Evolutionary conservation across 2,888 invertebrate species (phyloP).

Genomic region (Diarsia brunnea): DNA sequence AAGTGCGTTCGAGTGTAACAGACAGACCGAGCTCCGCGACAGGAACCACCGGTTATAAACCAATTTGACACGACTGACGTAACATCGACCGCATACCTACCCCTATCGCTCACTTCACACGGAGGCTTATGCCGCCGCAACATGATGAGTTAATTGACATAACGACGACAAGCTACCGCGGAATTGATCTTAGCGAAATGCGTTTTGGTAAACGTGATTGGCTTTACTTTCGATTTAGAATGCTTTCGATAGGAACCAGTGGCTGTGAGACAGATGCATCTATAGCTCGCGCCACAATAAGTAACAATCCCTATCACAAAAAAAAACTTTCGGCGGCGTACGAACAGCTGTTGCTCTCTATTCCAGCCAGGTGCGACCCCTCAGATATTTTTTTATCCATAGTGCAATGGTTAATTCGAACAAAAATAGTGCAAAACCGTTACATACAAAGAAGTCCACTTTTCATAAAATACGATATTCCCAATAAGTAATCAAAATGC

Average conservation of each 20-base stretch:
- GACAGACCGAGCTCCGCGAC: conserved; percentile 65
- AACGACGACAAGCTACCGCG: conserved; percentile 21
- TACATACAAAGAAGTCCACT: conserved; percentile 31
- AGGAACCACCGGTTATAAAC: conserved; percentile 69
- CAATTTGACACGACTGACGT: conserved; percentile 75
- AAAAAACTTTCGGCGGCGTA: conserved; percentile 60
- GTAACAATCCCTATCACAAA: conserved; percentile 3
- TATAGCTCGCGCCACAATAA: conserved; percentile 34
- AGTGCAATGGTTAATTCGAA: conserved; percentile 9
- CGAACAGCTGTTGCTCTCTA: conserved; percentile 78
- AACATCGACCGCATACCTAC: conserved; percentile 61
- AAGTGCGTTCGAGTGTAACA: conserved; percentile 70
- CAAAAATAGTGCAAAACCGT: conserved; percentile 38
- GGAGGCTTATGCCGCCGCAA: conserved; percentile 47
- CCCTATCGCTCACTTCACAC: conserved; percentile 37
- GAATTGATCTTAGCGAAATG: conserved; percentile 13
- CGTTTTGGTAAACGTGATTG: neutral
- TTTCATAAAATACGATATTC: conserved; percentile 42
- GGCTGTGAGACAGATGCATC: conserved; percentile 21
- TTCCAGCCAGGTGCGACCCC: conserved; percentile 73
- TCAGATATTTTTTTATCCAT: conserved; percentile 28
- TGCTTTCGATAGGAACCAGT: neutral
- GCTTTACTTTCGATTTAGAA: conserved; percentile 18
- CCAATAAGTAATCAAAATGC: conserved; percentile 62
- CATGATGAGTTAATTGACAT: conserved; percentile 44